Evolutionary conservation across 2,797 vertebrate species (phyloP).

Genomic region (Antrozous pallidus): DNA sequence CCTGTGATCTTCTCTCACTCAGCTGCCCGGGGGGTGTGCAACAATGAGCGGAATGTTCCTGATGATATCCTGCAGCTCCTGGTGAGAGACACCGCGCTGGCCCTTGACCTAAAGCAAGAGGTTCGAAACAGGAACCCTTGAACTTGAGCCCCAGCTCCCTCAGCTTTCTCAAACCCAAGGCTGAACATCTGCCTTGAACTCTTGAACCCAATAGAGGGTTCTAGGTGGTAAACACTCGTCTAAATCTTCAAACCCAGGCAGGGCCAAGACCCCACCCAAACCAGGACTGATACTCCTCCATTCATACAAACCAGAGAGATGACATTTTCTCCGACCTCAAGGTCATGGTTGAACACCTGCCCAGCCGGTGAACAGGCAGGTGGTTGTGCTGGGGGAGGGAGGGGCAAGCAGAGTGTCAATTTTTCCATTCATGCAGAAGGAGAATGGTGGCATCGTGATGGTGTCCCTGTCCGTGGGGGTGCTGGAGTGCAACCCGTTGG

Average conservation of each 20-base stretch:
- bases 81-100: slow-evolving; percentile 81
- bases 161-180: neutral
- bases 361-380: neutral
- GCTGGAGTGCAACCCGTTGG: slow-evolving; percentile 83
- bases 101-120: neutral
- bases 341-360: neutral
- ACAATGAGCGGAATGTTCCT: slow-evolving; percentile 88
- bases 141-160: neutral
- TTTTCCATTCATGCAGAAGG: slow-evolving; percentile 84
- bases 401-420: neutral
- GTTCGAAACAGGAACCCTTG: neutral
- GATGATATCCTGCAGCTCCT: slow-evolving; percentile 88
- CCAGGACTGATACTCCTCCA: neutral
- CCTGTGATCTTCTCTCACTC: slow-evolving; percentile 97
- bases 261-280: slow-evolving; percentile 25
- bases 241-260: neutral
- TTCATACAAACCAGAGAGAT: neutral
- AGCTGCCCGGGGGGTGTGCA: slow-evolving; percentile 86
- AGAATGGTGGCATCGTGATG: slow-evolving; percentile 91
- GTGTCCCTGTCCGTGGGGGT: slow-evolving; percentile 88
- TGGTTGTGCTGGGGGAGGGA: neutral
- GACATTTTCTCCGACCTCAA: neutral
- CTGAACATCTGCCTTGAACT: neutral
- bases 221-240: neutral
- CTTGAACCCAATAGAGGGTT: neutral